Base-by-base conservation (phyloP, 2,113 vertebrate species). In the Oceanites oceanicus region DNA sequence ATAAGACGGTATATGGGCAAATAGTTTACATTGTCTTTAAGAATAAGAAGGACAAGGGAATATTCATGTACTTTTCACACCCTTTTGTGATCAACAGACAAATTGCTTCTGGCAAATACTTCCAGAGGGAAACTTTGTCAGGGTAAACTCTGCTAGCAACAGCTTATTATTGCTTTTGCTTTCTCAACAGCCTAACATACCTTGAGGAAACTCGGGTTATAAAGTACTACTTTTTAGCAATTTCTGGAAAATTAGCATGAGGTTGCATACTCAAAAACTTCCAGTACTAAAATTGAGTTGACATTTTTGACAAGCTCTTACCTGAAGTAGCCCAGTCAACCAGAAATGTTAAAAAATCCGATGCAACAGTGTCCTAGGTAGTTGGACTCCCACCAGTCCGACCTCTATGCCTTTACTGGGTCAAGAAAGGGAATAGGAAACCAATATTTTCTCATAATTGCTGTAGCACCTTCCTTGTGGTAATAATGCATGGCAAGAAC, bases 341-440 rank as follows among this genome's bases (percentile, higher is more conserved):
- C 38, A 65, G 40, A 89, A 70, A 56, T 49, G 30, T 0, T 68
- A 5, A 65, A 61, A 38, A 58, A 11, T 4, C 6, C 15, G 5
- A 0, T 45, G n/a, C 23, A 36, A 1, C 49, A 26, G 1, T 32
- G 16, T 67, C 29, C 4, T 10, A 17, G 40, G 29, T 40, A 12
- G 32, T 32, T 63, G 62, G 49, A 36, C 32, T 75, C 63, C 22
- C 20, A 44, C 52, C 27, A 12, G 10, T 2, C 6, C 29, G 6
- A 38, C 15, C 15, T 61, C 73, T 72, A 1, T 27, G 40, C 52
- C n/a, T 55, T 71, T 38, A 21, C 44, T 49, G n/a, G 26, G n/a
- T 21, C n/a, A n/a, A 22, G 23, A 38, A 55, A 55, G 36, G 13
- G 21, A 59, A 30, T 4, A 29, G 62, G 38, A 68, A 79, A 44